A percentile compares a stretch with the other conserved stretches of the same genome.
Conservation (phyloP, 1,140 invertebrate species). For the Amphibalanus amphitrite region DNA sequence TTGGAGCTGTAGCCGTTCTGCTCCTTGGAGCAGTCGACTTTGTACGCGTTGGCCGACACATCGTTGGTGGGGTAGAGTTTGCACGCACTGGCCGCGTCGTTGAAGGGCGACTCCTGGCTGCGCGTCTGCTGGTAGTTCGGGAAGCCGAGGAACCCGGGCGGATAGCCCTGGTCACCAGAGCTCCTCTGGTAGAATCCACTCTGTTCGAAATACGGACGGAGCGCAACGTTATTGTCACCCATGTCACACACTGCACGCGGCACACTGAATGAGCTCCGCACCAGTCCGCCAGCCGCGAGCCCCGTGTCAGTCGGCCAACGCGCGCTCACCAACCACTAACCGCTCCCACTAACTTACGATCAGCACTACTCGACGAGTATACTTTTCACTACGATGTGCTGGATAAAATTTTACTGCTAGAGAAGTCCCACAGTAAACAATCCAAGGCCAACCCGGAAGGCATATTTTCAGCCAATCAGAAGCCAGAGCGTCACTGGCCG, state of each 20-base stretch:
- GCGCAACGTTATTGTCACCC: not conserved
- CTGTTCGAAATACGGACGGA: constrained; percentile 5
- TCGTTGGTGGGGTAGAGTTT: constrained; percentile 1
- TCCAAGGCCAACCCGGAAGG: constrained; percentile 1
- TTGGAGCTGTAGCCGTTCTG: not conserved
- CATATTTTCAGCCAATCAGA: constrained; percentile 1
- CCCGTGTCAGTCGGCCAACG: not conserved
- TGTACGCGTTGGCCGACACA: constrained; percentile 1
- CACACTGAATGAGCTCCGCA: not conserved
- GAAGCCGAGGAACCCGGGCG: constrained; percentile 3
- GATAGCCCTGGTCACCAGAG: not conserved
- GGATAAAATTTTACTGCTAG: constrained; percentile 2
- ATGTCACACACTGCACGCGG: not conserved
- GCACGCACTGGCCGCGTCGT: not conserved
- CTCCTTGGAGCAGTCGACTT: not conserved
- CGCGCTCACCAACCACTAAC: not conserved
- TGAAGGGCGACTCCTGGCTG: constrained; percentile 3
- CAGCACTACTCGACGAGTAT: not conserved
- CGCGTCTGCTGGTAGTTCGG: not conserved
- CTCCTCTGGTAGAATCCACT: constrained; percentile 1
- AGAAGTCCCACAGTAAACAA: constrained; percentile 1
- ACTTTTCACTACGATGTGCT: constrained; percentile 1
- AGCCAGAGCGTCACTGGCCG: not conserved
- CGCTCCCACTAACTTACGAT: not conserved
- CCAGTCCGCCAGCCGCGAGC: not conserved